phyloP scores from a whole-genome alignment of 2,888 invertebrate genomes.

The Hemithea aestivaria region DNA sequence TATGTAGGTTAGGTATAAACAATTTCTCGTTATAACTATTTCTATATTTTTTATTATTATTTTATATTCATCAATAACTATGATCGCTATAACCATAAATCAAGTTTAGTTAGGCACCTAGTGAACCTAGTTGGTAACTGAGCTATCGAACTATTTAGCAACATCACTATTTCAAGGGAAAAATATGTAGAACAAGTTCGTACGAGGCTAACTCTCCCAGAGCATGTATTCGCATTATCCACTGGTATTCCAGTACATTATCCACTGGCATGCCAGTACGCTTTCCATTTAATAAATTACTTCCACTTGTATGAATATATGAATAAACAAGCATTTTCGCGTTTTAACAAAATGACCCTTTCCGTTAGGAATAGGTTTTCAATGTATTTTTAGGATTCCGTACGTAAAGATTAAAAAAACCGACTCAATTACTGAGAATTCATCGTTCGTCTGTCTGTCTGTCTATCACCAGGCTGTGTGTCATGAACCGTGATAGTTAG shows the following conservation, averaged over 20 bases:
- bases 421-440: no score
- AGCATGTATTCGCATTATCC: constrained; percentile 20
- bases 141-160: constrained; percentile 5
- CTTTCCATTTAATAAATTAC: constrained; percentile 57
- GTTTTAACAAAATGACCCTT: constrained; percentile 25
- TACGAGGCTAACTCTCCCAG: constrained; percentile 1
- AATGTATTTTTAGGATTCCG: constrained; percentile 4
- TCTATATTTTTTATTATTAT: no score
- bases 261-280: constrained; percentile 30
- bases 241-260: constrained; percentile 26
- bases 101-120: no score
- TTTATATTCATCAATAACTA: no score
- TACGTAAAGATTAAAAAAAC: no score
- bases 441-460: no score
- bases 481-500: no score
- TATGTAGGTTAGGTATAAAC: no score
- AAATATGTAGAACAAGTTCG: not conserved
- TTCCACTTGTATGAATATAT: constrained; percentile 44
- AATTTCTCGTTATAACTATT: no score
- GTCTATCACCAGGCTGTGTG: no score
- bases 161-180: constrained; percentile 1
- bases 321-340: constrained; percentile 37
- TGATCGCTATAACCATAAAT: no score
- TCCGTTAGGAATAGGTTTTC: constrained; percentile 4
- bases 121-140: constrained; percentile 7